phyloP scores from a whole-genome alignment of 2,113 vertebrate genomes.

The Leuciscus idus region DNA sequence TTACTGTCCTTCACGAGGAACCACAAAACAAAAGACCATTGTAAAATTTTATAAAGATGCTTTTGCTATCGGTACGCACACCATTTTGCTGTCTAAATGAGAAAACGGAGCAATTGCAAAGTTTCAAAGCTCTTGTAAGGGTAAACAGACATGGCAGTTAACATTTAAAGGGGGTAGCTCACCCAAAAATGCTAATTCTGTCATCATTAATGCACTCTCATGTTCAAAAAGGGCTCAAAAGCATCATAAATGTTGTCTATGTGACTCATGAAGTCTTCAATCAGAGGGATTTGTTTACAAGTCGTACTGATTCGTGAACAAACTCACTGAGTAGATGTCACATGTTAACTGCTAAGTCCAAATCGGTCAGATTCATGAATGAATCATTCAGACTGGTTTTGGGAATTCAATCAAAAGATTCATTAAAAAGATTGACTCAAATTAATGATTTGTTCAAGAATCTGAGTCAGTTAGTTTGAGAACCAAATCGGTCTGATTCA shows the following conservation, averaged over 20 bases:
- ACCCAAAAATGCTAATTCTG: background rate
- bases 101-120: background rate
- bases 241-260: background rate
- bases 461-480: background rate
- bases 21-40: slow-evolving; percentile 23
- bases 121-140: background rate
- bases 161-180: background rate
- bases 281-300: background rate
- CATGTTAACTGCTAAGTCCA: background rate
- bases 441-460: background rate
- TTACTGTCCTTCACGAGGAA: background rate
- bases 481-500: background rate
- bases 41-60: slow-evolving; percentile 8
- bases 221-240: background rate
- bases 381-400: background rate
- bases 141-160: background rate
- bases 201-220: background rate
- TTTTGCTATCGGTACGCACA: background rate
- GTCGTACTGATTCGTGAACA: background rate
- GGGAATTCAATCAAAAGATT: background rate
- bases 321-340: background rate
- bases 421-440: background rate
- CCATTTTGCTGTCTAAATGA: slow-evolving; percentile 6
- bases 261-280: background rate
- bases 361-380: background rate